These are phyloP conservation scores for Cichladusa arquata DNA, from an alignment of 2,113 vertebrate genomes.

Conservation along the genomic window DNA sequence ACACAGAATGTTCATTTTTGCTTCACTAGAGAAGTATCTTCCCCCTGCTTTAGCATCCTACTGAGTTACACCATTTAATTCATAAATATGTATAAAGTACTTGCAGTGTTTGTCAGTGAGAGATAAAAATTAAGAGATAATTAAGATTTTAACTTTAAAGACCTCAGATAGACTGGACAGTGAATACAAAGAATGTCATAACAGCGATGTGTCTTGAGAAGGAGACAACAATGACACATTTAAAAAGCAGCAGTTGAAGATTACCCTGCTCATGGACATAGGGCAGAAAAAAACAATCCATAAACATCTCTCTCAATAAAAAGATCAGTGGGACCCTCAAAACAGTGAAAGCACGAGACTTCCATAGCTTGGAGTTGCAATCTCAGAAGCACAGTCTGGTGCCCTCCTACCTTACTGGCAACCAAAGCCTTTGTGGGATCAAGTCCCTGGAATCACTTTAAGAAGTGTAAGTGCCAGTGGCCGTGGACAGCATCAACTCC, in stretches of 20 bases:
- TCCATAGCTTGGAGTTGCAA: not conserved
- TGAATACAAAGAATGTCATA: not conserved
- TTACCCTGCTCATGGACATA: not conserved
- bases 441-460: not conserved
- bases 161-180: not conserved
- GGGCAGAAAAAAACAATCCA: not conserved
- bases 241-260: not conserved
- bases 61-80: not conserved
- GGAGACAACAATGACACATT: not conserved
- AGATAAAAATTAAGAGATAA: not conserved
- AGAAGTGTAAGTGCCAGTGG: not conserved
- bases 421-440: not conserved
- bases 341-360: not conserved
- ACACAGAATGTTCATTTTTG: not conserved
- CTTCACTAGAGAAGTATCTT: not conserved
- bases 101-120: not conserved
- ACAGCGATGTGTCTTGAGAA: not conserved
- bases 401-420: not conserved
- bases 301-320: not conserved
- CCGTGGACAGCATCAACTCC: not conserved
- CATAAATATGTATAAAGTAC: not conserved
- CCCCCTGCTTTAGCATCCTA: not conserved
- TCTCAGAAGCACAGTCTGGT: not conserved
- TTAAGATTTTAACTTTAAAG: not conserved
- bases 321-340: not conserved